Evolutionary conservation across 1,140 invertebrate species (phyloP), one percentile per base, ranked within the genome.

Genomic region (Aphis craccivora): DNA sequence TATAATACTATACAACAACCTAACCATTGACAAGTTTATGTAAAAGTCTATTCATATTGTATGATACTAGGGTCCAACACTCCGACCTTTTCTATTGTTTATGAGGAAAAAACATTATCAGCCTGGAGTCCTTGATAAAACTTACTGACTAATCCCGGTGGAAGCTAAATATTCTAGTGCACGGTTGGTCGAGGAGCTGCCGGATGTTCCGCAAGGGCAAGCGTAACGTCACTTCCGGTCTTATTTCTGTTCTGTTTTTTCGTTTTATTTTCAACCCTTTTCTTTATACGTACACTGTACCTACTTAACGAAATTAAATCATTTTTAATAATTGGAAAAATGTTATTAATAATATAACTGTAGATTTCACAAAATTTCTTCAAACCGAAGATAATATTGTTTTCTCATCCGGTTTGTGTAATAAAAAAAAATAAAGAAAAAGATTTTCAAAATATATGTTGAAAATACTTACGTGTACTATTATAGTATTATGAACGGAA

Each of bases 201-300:
- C 91, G 91, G 91, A 93, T 93, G 91, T 93, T 93, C 91, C 48
- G 91, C 91, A 93, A 93, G 91, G 81, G 91, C 91, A 93, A 93
- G 91, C 91, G 81, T 93, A 93, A 93, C 91, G 91, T 93, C 81
- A 55, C 91, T 40, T 93, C 91, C 91, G 91, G 91, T 83, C 81
- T n/a, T 86, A 40, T 92, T 92, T 92, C 91, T 40, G 25, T 67
- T 9, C 45, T 91, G 30, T 87, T 48, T 48, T 87, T 88, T 88
- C 43, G 40, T 87, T n/a, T 87, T 60, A 30, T 90, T 83, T 53
- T 35, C 81, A 92, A 86, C 91, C 91, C 91, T 93, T 51, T 35
- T 93, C n/a, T 43, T 6, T 6, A 9, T 20, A 5, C 9, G 23
- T 53, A 43, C 30, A 18, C 7, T 11, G 25, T 92, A 51, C 76